Base-by-base conservation (phyloP, 2,888 invertebrate species). In the Hypena proboscidalis region DNA sequence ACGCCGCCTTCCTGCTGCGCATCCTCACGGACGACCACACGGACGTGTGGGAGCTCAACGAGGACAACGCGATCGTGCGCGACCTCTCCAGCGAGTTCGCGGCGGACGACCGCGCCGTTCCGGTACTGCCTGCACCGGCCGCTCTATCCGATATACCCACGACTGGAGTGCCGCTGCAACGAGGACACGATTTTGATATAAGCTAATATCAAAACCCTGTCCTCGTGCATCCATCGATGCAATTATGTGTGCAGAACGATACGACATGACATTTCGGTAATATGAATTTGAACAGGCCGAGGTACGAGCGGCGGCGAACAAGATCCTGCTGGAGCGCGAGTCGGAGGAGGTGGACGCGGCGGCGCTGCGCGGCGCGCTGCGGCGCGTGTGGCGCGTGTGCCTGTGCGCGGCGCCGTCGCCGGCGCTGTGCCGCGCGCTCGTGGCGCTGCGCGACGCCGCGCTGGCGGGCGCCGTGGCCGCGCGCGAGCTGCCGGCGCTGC, bases 11-110 rank as follows among this genome's bases (percentile, higher is more conserved):
- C 83, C 89, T 95, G 48, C 87, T 95, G 56, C 88, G 95, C 63
- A 93, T 95, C 58, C 91, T 95, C 58, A 95, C 95, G 7, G 95
- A 95, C 82, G 94, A 94, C 71, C 94, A 93, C 77, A 93, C 94
- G 63, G 94, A 94, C 80, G 94, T 95, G 58, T 95, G 95, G 94
- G 95, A 95, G 87, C 94, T 94, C 42, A 95, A 95, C 77, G 95
- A 95, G 70, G 95, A 95, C 77, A 95, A 95, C 77, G 91, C 93
- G 90, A 88, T 95, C 30, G 92, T 94, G 50, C 88, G 94, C 50
- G 93, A 94, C 76, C 92, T 94, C 54, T 89, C 92, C 1, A 76
- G 92, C 1, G 94, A 94, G 68, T 91, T 93, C 69, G 80, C 91
- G 59, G 93, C 93, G 58, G 93, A 94, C 61, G 76, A 77, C 7